Evolutionary conservation across 2,113 vertebrate species (phyloP), one percentile per base, ranked within the genome.

Genomic region (Boleophthalmus pectinirostris): DNA sequence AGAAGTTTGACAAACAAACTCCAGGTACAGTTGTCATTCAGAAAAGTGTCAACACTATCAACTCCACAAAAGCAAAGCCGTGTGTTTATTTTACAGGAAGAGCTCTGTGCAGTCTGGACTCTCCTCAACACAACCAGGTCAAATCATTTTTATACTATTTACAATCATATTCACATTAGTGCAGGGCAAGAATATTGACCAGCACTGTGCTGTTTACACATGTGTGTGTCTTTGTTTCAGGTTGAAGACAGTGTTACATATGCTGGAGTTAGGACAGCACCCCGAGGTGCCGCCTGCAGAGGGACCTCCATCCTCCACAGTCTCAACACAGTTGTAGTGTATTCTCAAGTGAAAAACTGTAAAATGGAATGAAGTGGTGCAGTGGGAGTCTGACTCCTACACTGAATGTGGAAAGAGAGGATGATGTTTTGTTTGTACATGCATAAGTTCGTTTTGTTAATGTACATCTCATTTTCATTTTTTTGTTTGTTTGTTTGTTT

Each of bases 261-360:
- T 0, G 46, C 72, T 46, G n/a, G n/a, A n/a, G n/a, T n/a, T n/a
- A n/a, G n/a, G n/a, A n/a, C n/a, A n/a, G n/a, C n/a, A n/a, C 13
- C 56, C 24, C 54, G 29, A 47, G 24, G 21, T 47, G 24, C 20
- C 0, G 0, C 68, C 72, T 45, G 58, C 53, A 53, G 67, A 65
- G n/a, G 14, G 57, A 16, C 47, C 57, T 3, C 23, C 35, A 35
- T 47, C 2, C 29, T 29, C 29, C 29, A 29, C 29, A 29, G 29
- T 29, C 29, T 29, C 2, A 29, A 1, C 63, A 68, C 0, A 57
- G 0, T 1, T 9, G 51, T 54, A 1, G 5, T 72, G 54, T 73
- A 80, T 38, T 75, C 68, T 25, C 20, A 69, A 15, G 67, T 74
- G 60, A 38, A 0, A 16, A 2, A 46, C n/a, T 0, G 58, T 58